Conservation (phyloP, 1,140 invertebrate species). For the Mactra quadrangularis region DNA sequence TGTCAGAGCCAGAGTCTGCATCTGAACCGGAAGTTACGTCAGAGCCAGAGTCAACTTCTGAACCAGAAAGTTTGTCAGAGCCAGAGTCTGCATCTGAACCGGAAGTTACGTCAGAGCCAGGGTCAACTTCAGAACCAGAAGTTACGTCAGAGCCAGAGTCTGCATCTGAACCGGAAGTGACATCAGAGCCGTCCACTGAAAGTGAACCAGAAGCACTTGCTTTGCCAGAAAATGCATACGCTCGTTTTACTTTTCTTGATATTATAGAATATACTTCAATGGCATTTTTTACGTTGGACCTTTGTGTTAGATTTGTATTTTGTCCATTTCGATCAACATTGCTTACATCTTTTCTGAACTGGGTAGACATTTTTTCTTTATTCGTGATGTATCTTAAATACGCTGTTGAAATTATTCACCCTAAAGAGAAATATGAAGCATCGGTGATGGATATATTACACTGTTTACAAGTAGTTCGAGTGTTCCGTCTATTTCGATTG, state of each 20-base stretch:
- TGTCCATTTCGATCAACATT: conserved; percentile 10
- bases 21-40: neutral
- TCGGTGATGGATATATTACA: conserved; percentile 52
- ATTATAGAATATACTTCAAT: conserved; percentile 15
- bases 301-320: conserved; percentile 16
- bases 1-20: no score
- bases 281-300: conserved; percentile 23
- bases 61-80: no score
- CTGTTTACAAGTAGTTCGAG: conserved; percentile 67
- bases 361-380: conserved; percentile 35
- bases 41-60: no score
- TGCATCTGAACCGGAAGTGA: neutral
- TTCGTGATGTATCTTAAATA: conserved; percentile 36
- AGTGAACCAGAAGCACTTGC: neutral
- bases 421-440: conserved; percentile 39
- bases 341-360: conserved; percentile 14
- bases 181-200: neutral
- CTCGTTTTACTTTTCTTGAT: conserved; percentile 28
- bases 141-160: neutral
- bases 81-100: neutral
- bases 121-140: conserved; percentile 64
- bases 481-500: conserved; percentile 71
- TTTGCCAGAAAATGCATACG: conserved; percentile 23
- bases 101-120: conserved; percentile 42
- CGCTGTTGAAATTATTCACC: conserved; percentile 4